Base-by-base conservation (phyloP, 2,888 invertebrate genomes). In the Elmis aenea region DNA sequence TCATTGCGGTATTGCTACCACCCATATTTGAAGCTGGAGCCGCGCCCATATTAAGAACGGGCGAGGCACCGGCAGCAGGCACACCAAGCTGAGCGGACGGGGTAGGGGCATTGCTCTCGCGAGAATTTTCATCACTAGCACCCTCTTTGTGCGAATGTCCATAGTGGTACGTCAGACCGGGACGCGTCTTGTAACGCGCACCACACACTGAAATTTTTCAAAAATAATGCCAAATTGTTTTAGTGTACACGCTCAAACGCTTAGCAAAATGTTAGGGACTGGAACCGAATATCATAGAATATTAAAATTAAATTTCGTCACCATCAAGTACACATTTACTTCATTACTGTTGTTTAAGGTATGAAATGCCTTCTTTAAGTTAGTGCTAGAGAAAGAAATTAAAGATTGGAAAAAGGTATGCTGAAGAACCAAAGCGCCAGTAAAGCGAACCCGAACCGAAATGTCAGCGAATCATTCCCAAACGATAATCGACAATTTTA, bases 101-200 rank as follows among this genome's bases (percentile, higher is more conserved):
- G 48, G 61, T 57, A 49, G 64, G 59, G 51, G 61, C 61, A 50
- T 59, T 62, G 55, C 66, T 64, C 59, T 68, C 68, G 55, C 69
- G 64, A 54, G 61, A 70, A 59, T 70, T 69, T 55, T 68, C 67
- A 53, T 71, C 68, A 56, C 66, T 68, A 61, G 59, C 69, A 46
- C 75, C 71, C 60, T 77, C 76, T 69, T 77, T 77, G 78, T 91
- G 90, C 62, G 88, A 87, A 75, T 92, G 92, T 63, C 85, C 84
- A 78, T 87, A 89, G 80, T 95, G 94, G 77, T 94, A 94, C 58
- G 89, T 91, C 65, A 95, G 80, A 54, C 94, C 94, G 53, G 94
- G 92, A 55, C 93, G 81, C 51, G 93, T 93, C 79, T 95, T 94
- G 83, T 95, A 94, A 64, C 92, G 84, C 61, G 91, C 91, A 68